Evolutionary conservation across 1,140 invertebrate genomes (phyloP).

Genomic region (Xylocopa sonorina): DNA sequence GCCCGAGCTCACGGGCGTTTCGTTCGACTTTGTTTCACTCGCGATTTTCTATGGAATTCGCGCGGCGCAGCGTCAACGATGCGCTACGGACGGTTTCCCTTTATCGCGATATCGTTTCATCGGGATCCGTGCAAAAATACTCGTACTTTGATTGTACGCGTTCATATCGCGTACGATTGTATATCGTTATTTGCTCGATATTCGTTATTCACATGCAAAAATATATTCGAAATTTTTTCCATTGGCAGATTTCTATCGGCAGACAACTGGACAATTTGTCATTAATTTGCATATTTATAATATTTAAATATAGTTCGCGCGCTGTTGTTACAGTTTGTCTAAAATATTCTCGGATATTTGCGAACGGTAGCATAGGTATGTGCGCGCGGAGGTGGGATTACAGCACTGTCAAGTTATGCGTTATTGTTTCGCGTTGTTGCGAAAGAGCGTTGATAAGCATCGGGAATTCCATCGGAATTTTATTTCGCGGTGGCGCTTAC

Average conservation of each 20-base stretch:
- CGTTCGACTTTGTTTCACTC: constrained; percentile 60
- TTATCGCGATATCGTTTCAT: background rate
- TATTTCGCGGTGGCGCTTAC: background rate
- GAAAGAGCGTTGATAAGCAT: constrained; percentile 3
- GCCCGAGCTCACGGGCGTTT: constrained; percentile 60
- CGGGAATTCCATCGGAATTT: background rate
- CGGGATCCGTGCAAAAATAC: too few species aligned
- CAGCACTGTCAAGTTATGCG: constrained; percentile 10
- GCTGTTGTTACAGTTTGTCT: too few species aligned
- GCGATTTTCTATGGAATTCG: constrained; percentile 63
- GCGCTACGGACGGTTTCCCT: background rate
- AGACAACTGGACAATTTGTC: too few species aligned
- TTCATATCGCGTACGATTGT: background rate
- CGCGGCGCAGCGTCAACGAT: background rate
- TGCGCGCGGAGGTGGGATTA: background rate
- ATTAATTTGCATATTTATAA: too few species aligned
- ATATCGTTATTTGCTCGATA: background rate
- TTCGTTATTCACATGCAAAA: too few species aligned
- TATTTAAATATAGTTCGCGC: too few species aligned
- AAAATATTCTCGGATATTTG: too few species aligned
- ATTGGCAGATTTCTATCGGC: too few species aligned
- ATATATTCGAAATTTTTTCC: too few species aligned
- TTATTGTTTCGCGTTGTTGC: constrained; percentile 16
- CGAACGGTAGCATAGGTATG: too few species aligned
- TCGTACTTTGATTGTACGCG: too few species aligned